A percentile compares a stretch with the other conserved stretches of the same genome.
Evolutionary conservation across 2,888 invertebrate species (phyloP).

Genomic region (Matsumyia berberina): DNA sequence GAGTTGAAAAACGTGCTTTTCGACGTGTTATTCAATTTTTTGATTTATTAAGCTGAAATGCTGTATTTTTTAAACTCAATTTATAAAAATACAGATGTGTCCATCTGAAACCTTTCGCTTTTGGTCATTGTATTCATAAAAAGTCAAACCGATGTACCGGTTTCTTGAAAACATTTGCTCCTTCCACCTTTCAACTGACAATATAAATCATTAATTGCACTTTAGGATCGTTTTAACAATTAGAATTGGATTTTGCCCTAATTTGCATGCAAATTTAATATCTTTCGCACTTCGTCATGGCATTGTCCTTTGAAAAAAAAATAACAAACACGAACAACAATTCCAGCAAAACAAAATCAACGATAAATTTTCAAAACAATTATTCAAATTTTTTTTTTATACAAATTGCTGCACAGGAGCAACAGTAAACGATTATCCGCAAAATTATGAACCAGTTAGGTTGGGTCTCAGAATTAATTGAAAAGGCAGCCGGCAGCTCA

Average conservation of each 20-base stretch:
- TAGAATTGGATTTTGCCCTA: background rate
- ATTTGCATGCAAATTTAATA: background rate
- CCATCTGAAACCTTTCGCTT: background rate
- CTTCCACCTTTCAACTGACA: background rate
- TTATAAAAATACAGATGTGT: background rate
- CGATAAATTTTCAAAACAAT: background rate
- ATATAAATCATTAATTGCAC: slow-evolving; percentile 10
- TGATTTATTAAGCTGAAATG: background rate
- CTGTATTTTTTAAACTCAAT: background rate
- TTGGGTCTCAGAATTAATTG: background rate
- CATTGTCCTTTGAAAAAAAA: slow-evolving; percentile 1
- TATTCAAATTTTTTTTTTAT: background rate
- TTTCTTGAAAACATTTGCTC: slow-evolving; percentile 3
- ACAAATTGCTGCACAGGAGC: slow-evolving; percentile 2
- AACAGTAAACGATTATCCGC: slow-evolving; percentile 9
- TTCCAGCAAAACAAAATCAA: slow-evolving; percentile 5
- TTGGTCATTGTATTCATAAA: slow-evolving; percentile 5
- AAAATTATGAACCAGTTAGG: slow-evolving; percentile 5
- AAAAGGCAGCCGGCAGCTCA: background rate
- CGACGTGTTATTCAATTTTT: background rate
- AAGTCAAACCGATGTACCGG: slow-evolving; percentile 20
- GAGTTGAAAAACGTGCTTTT: too few relatives aligned
- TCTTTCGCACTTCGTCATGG: background rate
- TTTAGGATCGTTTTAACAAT: background rate
- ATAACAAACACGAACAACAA: background rate